Evolutionary conservation across 64 coral and sea anemone genomes (phyloP), one percentile per base, ranked within the genome.

Genomic region (Pocillopora verrucosa): DNA sequence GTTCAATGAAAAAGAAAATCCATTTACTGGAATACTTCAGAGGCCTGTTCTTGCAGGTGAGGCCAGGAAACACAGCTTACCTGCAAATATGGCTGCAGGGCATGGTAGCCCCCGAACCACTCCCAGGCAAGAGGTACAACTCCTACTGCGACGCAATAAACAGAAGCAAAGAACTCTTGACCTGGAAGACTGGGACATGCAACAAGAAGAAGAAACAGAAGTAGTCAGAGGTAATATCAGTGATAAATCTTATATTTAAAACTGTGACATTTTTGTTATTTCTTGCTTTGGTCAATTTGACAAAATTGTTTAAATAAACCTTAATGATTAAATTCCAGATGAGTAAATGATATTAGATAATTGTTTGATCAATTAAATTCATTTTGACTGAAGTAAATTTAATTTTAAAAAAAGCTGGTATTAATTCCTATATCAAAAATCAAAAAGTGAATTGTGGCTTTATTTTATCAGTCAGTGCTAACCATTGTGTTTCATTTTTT

Each of bases 111-210:
- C 94, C 11, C 74, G 51, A 1, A 9, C 74, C 10, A 58, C 56
- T 0, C 35, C 83, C 9, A 93, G 75, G 88, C 82, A 91, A 76
- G 83, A 81, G 9, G 81, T 93, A 12, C 78, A 84, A 12, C 81
- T 88, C 16, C 77, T 97, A 19, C 25, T 59, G 34, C 89, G 88
- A 17, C 88, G 95, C 34, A 87, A 87, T 30, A 97, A 94, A 56
- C 95, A 97, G 84, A 97, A 97, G 75, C 95, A 87, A 59, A 93
- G 91, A 85, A 87, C 95, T 0, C 72, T 97, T 57, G 77, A 88
- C 34, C 37, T 82, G 58, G 95, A 97, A 41, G 92, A 90, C 24
- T 90, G 88, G 88, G 95, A 97, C 56, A 87, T 90, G 61, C 79
- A 91, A 30, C 86, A 91, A 38, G 90, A 93, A 26, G 91, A 82